Percentiles rank a stretch among this genome's conserved stretches.
Evolutionary conservation across 2,888 invertebrate species (phyloP).

Genomic region (Epiblema foenella): DNA sequence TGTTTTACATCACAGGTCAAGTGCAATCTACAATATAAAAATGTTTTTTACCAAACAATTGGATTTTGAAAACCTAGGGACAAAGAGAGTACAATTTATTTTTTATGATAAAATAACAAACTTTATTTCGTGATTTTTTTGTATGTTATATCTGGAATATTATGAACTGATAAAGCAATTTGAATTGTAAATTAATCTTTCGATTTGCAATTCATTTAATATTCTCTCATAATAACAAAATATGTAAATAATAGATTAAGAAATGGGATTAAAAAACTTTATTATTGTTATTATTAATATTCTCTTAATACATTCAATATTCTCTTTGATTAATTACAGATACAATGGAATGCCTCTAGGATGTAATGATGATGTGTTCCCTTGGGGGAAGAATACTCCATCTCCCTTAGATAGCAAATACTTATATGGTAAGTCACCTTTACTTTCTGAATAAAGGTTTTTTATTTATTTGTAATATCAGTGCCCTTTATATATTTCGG

Average conservation of each 20-base stretch:
- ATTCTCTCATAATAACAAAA: too few species aligned
- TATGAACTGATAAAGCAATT: background rate
- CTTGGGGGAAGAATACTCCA: constrained; percentile 91
- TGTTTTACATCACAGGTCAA: constrained; percentile 28
- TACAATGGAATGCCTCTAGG: constrained; percentile 99
- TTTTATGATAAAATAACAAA: background rate
- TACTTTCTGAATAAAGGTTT: background rate
- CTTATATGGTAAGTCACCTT: constrained; percentile 89
- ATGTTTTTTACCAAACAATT: too few species aligned
- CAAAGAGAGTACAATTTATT: background rate
- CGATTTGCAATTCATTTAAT: too few species aligned
- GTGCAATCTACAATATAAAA: background rate
- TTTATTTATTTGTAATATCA: background rate
- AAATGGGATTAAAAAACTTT: too few species aligned
- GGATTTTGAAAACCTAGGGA: too few species aligned
- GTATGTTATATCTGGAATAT: too few species aligned
- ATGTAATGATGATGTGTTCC: constrained; percentile 94
- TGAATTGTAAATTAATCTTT: background rate
- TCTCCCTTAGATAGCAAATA: constrained; percentile 90
- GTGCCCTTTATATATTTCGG: too few species aligned
- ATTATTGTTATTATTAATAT: too few species aligned
- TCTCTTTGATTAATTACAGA: constrained; percentile 55
- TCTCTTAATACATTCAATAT: constrained; percentile 1
- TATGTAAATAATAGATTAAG: too few species aligned
- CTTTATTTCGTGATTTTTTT: background rate